Evolutionary conservation across 2,888 invertebrate genomes (phyloP), one percentile per base, ranked within the genome.

Genomic region (Leucophenga montana): DNA sequence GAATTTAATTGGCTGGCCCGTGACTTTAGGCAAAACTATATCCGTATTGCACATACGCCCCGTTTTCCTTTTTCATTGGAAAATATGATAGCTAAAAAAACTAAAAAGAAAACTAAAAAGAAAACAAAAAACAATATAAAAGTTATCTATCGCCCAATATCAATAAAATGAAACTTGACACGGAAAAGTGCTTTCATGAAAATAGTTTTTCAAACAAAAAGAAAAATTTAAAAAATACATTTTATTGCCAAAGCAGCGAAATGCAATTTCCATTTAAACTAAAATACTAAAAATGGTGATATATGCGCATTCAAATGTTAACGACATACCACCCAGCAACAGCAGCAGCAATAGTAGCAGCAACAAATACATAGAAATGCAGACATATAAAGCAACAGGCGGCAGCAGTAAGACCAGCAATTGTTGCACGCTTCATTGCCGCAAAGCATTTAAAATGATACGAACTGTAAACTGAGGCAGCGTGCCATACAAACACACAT

Each of bases 211-310:
- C 8, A 46, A 1, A 50, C 48, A 53, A 27, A 56, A 56, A 22
- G 22, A 56, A 27, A 20, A 16, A n/a, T n/a, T n/a, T n/a, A n/a
- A 56, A 18, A 54, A 16, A 54, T 6, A 5, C 56, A 22, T 9
- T 20, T 22, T 48, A 46, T 50, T 33, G 20, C 14, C 44, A 65
- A 27, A 16, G 74, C 77, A 77, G 78, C 75, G 77, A 84, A 82
- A 82, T 83, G 83, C 84, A 82, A 82, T 82, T 82, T 84, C 82
- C 82, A 76, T 73, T 70, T 71, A 71, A 73, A 71, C 33, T 74
- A 73, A 71, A 71, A 75, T 56, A 70, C 56, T 61, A 48, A 70
- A 59, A 66, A 54, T 56, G 39, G 14, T 46, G 18, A 56, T 27
- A 5, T 16, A 20, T 56, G 20, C 13, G 22, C 6, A 18, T 56